phyloP scores from a whole-genome alignment of 2,797 vertebrate genomes.

The Xiphorhynchus erythropygius region DNA sequence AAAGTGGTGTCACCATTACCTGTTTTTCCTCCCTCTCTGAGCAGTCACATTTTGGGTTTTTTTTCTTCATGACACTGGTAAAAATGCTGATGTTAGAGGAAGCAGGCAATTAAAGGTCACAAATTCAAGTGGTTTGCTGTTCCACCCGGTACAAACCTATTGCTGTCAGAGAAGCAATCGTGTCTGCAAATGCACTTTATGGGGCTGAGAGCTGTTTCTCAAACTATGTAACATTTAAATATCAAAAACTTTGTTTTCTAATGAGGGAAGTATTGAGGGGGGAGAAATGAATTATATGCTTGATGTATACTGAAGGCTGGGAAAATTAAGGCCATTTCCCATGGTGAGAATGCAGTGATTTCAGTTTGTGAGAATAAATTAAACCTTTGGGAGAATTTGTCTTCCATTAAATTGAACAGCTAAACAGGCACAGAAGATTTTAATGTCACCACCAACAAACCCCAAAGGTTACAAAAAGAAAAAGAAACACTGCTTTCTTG shows the following conservation, averaged over 20 bases:
- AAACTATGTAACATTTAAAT: constrained; percentile 75
- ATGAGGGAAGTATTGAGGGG: constrained; percentile 68
- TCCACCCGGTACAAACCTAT: constrained; percentile 28
- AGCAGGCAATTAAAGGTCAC: constrained; percentile 69
- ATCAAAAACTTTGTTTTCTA: constrained; percentile 79
- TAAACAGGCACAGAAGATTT: constrained; percentile 78
- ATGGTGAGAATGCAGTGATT: constrained; percentile 75
- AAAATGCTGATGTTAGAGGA: constrained; percentile 29
- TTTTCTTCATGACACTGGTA: constrained; percentile 12
- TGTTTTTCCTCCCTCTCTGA: background rate
- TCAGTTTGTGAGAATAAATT: constrained; percentile 79
- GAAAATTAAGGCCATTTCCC: constrained; percentile 79
- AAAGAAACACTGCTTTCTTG: constrained; percentile 39
- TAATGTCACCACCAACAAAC: constrained; percentile 75
- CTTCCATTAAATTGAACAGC: constrained; percentile 81
- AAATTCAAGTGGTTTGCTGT: constrained; percentile 58
- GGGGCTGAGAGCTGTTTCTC: constrained; percentile 25
- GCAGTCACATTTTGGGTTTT: background rate
- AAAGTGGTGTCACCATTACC: background rate
- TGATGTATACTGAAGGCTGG: constrained; percentile 77
- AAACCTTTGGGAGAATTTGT: constrained; percentile 80
- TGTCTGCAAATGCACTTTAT: constrained; percentile 59
- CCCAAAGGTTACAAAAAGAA: constrained; percentile 73
- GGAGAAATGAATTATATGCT: constrained; percentile 79
- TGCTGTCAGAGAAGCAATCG: constrained; percentile 57